phyloP scores from a whole-genome alignment of 1,140 invertebrate genomes.

The Sminthurinus signatus region DNA sequence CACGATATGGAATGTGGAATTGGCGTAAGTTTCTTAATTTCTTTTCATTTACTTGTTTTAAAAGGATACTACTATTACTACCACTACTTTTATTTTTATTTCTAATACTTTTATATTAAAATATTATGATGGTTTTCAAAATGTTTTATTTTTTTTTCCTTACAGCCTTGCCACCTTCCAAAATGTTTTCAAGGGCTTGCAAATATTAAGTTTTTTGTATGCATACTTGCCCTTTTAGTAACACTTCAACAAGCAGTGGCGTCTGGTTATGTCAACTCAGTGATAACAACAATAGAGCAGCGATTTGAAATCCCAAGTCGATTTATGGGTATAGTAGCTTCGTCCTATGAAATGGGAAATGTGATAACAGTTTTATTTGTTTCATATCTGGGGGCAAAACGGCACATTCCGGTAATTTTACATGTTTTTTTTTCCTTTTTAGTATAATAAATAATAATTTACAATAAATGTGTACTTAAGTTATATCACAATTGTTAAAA shows the following conservation, averaged over 20 bases:
- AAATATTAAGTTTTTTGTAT: conserved; percentile 72
- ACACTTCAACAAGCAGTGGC: conserved; percentile 78
- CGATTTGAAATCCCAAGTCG: conserved; percentile 86
- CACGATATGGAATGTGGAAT: too few species aligned
- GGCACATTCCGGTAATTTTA: conserved; percentile 65
- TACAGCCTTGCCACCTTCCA: conserved; percentile 38
- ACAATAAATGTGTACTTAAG: too few species aligned
- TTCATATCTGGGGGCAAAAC: conserved; percentile 70
- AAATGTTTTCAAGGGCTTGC: conserved; percentile 43
- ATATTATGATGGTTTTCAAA: neutral
- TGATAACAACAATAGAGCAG: conserved; percentile 77
- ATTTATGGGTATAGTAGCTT: conserved; percentile 83
- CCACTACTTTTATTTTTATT: neutral
- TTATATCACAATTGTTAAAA: too few species aligned
- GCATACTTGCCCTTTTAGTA: conserved; percentile 82
- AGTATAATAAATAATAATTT: neutral
- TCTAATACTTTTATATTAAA: too few species aligned
- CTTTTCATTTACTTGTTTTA: too few species aligned
- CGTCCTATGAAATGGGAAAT: conserved; percentile 92
- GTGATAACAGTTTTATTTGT: conserved; percentile 93
- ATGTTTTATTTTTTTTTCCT: conserved; percentile 23
- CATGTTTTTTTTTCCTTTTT: conserved; percentile 46
- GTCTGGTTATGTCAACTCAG: conserved; percentile 86
- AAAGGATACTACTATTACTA: neutral
- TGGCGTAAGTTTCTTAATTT: too few species aligned